Evolutionary conservation across 2,888 invertebrate species (phyloP).

Genomic region (Prosopocoilus inquinatus): DNA sequence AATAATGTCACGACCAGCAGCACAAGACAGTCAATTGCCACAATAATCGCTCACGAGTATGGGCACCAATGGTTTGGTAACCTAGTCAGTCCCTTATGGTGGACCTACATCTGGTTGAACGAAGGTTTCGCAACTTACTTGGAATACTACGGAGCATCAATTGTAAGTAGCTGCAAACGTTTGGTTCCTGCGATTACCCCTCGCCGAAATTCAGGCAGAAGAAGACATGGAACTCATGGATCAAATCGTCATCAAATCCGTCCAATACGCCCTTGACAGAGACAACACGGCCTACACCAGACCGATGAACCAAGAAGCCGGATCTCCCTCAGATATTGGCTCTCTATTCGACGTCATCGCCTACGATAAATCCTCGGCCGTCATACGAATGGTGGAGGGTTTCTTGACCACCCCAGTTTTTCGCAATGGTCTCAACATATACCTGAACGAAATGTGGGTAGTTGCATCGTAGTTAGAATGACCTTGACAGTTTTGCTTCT

Average conservation of each 20-base stretch:
- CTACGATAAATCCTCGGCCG: constrained; percentile 57
- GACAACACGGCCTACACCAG: constrained; percentile 59
- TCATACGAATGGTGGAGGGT: constrained; percentile 19
- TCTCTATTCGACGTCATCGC: constrained; percentile 65
- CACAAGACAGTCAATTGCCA: constrained; percentile 48
- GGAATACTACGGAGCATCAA: constrained; percentile 64
- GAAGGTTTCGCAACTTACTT: constrained; percentile 75
- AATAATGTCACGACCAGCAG: constrained; percentile 1
- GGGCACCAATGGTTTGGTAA: constrained; percentile 84
- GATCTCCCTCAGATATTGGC: constrained; percentile 57
- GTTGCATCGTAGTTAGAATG: too few relatives aligned
- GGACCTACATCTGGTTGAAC: constrained; percentile 72
- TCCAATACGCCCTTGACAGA: constrained; percentile 56
- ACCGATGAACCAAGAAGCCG: constrained; percentile 53
- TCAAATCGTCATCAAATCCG: constrained; percentile 7
- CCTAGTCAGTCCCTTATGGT: constrained; percentile 71
- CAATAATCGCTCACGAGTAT: constrained; percentile 72
- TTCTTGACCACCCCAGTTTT: constrained; percentile 12
- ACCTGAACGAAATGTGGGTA: constrained; percentile 9
- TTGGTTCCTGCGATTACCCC: too few relatives aligned
- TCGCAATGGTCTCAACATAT: constrained; percentile 6
- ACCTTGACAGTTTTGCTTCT: too few relatives aligned
- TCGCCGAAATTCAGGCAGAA: constrained; percentile 8
- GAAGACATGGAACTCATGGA: constrained; percentile 16
- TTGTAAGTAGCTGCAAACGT: constrained; percentile 49